phyloP scores from a whole-genome alignment of 2,797 vertebrate genomes.

The Poecilia velifera region DNA sequence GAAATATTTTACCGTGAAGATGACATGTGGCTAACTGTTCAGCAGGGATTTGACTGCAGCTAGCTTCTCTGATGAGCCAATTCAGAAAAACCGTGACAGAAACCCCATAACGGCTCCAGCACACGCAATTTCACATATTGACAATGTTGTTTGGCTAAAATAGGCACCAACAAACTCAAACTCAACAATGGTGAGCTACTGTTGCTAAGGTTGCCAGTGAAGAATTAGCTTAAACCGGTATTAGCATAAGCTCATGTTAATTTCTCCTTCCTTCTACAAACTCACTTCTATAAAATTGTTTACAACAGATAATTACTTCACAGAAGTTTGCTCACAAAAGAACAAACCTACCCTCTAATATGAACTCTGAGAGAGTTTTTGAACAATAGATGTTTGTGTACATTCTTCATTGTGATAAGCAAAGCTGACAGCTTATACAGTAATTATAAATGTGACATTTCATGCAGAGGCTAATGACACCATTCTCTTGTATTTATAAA shows the following conservation, averaged over 20 bases:
- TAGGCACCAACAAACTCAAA: background rate
- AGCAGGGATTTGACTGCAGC: background rate
- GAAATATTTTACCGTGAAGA: background rate
- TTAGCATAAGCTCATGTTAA: background rate
- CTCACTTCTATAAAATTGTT: background rate
- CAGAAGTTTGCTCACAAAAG: background rate
- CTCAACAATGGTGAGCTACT: too few species aligned
- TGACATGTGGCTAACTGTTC: background rate
- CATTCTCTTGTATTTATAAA: background rate
- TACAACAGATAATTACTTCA: background rate
- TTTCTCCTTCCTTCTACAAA: background rate
- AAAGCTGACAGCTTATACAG: background rate
- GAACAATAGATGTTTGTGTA: background rate
- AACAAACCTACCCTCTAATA: background rate
- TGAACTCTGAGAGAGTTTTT: background rate
- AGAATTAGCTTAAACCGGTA: background rate
- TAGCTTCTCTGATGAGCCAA: background rate
- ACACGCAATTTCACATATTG: background rate
- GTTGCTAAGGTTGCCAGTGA: background rate
- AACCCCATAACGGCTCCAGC: too few species aligned
- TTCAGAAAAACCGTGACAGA: background rate
- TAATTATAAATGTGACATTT: background rate
- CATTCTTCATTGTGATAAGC: background rate
- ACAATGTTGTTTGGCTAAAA: background rate
- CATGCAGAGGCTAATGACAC: background rate